These are phyloP conservation scores for Melanostoma mellinum DNA, from an alignment of 2,888 invertebrate species.

Conservation along the genomic window DNA sequence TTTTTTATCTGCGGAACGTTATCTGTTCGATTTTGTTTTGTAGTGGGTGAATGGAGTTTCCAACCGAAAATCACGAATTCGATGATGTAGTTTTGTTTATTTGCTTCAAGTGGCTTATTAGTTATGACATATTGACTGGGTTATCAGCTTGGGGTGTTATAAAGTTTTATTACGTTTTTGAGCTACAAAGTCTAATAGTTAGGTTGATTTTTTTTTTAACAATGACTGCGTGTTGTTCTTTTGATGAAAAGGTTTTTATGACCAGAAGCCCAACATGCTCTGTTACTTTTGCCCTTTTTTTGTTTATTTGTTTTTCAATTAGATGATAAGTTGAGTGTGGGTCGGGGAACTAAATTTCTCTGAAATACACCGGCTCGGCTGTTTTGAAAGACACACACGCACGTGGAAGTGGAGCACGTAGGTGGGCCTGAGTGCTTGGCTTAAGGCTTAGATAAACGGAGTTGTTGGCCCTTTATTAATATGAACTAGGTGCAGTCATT, in stretches of 20 bases:
- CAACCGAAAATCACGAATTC: not conserved
- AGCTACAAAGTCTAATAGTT: not conserved
- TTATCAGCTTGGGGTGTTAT: slow-evolving; percentile 8
- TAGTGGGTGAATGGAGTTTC: not conserved
- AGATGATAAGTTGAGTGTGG: slow-evolving; percentile 38
- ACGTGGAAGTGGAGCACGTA: slow-evolving; percentile 19
- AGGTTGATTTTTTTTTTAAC: not conserved
- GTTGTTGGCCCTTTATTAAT: slow-evolving; percentile 16
- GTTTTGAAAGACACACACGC: slow-evolving; percentile 1
- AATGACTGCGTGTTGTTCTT: slow-evolving; percentile 9
- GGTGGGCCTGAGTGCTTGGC: slow-evolving; percentile 20
- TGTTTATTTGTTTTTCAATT: slow-evolving; percentile 31
- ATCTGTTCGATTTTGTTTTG: slow-evolving; percentile 5
- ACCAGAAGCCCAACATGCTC: slow-evolving; percentile 19
- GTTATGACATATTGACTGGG: not conserved
- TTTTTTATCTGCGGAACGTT: slow-evolving; percentile 3
- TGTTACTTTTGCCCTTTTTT: slow-evolving; percentile 1
- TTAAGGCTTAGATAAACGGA: slow-evolving; percentile 12
- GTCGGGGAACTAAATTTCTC: slow-evolving; percentile 15
- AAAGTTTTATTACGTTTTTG: slow-evolving; percentile 4
- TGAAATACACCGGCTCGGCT: slow-evolving; percentile 27
- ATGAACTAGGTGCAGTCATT: slow-evolving; percentile 7
- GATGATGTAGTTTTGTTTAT: not conserved
- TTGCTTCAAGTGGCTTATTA: not conserved
- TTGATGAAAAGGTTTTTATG: slow-evolving; percentile 12